Evolutionary conservation across 2,888 invertebrate species (phyloP), one percentile per base, ranked within the genome.

Genomic region (Ernsta delagoae): DNA sequence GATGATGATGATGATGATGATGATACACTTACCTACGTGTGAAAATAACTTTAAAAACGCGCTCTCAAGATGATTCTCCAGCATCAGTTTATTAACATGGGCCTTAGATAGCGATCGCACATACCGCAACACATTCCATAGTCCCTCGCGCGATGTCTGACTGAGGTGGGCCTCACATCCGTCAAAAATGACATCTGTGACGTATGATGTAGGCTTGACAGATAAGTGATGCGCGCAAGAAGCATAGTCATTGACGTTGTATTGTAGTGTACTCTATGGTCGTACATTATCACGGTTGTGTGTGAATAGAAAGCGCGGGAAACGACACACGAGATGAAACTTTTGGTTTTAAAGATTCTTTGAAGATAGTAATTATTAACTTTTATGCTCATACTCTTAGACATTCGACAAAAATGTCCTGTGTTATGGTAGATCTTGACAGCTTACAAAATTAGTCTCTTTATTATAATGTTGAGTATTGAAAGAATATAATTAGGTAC

Each of bases 221-320:
- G 36, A 59, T 59, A 43, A 43, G 16, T 39, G 9, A 43, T 7
- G 39, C 39, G 57, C 57, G 12, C 24, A 24, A 24, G 24, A 24
- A 24, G 24, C 24, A 24, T 12, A 41, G 59, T 59, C 59, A 59
- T 24, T 59, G 59, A 43, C 41, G 39, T 48, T 48, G 48, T 50
- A n/a, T 16, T 50, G 50, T 16, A 50, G n/a, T 31, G 16, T 16
- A 31, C 12, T 9, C 31, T 56, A 43, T 24, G 59, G 41, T 16
- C 24, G 12, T n/a, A 39, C 8, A n/a, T 16, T 39, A 7, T 59
- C 3, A 12, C 59, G 3, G 59, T 12, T 11, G 16, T 59, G 59
- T 59, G 59, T 43, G 43, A 70, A 70, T 67, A 64, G 70, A 66
- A 69, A 70, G 63, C 63, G 71, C 68, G 43, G 43, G 59, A 59